Evolutionary conservation across 2,797 vertebrate genomes (phyloP).

Genomic region (Crenuchus spilurus): DNA sequence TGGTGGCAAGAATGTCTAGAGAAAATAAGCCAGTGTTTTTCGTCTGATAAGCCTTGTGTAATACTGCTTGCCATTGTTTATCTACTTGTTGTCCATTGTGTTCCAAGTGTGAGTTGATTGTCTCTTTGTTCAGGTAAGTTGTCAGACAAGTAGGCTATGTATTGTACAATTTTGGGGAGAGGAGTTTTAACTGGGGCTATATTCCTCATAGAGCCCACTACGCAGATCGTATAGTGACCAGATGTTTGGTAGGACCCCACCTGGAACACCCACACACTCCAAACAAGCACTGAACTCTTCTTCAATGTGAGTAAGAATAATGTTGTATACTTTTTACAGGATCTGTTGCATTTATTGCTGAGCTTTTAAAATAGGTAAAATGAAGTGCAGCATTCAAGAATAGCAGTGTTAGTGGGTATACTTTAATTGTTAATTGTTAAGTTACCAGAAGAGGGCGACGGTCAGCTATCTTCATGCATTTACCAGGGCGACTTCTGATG

Average conservation of each 20-base stretch:
- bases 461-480: no score
- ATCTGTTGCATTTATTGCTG: no score
- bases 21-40: neutral
- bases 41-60: conserved; percentile 22
- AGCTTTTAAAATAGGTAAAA: no score
- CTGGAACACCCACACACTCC: conserved; percentile 55
- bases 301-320: conserved; percentile 65
- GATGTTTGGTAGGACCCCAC: conserved; percentile 61
- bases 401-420: neutral
- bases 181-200: neutral
- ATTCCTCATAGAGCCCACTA: conserved; percentile 64
- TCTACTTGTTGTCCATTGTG: conserved; percentile 12
- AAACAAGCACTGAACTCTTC: conserved; percentile 49
- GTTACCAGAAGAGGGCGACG: neutral
- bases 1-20: neutral
- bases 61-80: neutral
- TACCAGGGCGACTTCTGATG: no score
- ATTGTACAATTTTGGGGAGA: neutral
- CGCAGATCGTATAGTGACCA: conserved; percentile 73
- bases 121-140: neutral
- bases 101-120: neutral
- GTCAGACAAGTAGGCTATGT: neutral
- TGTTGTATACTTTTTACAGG: no score
- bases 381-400: no score
- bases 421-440: neutral